Conservation (phyloP, 1,140 invertebrate species). For the Aphelinus certus region DNA sequence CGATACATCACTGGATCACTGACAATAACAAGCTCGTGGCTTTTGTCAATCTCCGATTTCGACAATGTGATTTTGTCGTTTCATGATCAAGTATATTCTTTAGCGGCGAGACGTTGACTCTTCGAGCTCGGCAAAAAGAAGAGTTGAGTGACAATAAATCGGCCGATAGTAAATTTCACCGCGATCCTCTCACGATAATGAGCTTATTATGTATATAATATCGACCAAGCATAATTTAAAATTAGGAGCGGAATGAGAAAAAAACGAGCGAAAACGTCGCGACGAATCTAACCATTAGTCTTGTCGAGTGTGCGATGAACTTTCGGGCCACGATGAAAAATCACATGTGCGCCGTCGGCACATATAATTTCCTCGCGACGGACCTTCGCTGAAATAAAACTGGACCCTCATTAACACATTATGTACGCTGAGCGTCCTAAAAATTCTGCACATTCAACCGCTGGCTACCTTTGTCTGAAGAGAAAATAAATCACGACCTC, state of each 20-base stretch:
- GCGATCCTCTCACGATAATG: too few species aligned
- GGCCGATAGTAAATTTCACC: too few species aligned
- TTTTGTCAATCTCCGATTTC: too few species aligned
- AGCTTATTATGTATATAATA: too few species aligned
- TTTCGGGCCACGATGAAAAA: conserved; percentile 19
- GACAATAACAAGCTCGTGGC: too few species aligned
- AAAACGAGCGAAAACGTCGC: not conserved
- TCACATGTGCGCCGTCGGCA: not conserved
- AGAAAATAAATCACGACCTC: not conserved
- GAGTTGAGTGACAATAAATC: not conserved
- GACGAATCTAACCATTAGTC: conserved; percentile 10
- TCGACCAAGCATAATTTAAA: too few species aligned
- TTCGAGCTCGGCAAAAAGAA: not conserved
- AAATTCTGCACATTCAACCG: not conserved
- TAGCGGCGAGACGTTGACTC: not conserved
- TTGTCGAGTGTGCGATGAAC: conserved; percentile 8
- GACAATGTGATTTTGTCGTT: too few species aligned
- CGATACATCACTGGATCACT: too few species aligned
- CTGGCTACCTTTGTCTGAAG: too few species aligned
- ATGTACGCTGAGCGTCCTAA: conserved; percentile 28
- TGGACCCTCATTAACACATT: conserved; percentile 35
- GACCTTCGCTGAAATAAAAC: conserved; percentile 1
- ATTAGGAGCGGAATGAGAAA: too few species aligned
- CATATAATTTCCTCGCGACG: not conserved
- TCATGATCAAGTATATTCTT: too few species aligned